phyloP scores from a whole-genome alignment of 2,888 invertebrate species.

The Ptychoptera contaminata region DNA sequence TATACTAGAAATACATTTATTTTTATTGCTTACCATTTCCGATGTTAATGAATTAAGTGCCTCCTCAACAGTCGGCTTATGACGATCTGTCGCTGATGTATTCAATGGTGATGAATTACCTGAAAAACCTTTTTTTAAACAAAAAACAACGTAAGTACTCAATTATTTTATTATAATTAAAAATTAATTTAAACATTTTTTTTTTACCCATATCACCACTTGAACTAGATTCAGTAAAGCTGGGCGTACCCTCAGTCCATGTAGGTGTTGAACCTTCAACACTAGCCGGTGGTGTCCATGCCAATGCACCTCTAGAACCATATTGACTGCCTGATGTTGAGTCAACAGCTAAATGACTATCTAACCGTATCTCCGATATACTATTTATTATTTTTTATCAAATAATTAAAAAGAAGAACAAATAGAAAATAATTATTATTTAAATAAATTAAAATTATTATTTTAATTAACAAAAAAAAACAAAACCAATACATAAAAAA shows the following conservation, averaged over 20 bases:
- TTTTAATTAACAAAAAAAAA: too few species aligned
- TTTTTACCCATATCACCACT: slow-evolving; percentile 67
- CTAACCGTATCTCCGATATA: slow-evolving; percentile 57
- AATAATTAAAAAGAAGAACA: slow-evolving; percentile 1
- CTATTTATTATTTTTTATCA: slow-evolving; percentile 37
- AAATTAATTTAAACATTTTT: slow-evolving; percentile 3
- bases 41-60: slow-evolving; percentile 67
- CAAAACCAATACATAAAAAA: too few species aligned
- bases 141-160: background rate
- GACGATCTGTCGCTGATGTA: slow-evolving; percentile 30
- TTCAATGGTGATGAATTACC: slow-evolving; percentile 42
- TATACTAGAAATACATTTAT: background rate
- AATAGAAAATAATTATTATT: background rate
- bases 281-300: slow-evolving; percentile 72
- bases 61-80: slow-evolving; percentile 47
- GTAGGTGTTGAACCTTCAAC: slow-evolving; percentile 90
- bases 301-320: slow-evolving; percentile 34
- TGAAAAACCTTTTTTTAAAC: slow-evolving; percentile 21
- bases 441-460: background rate
- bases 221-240: slow-evolving; percentile 93
- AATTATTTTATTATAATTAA: background rate
- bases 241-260: slow-evolving; percentile 96
- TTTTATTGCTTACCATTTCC: slow-evolving; percentile 55
- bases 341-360: slow-evolving; percentile 36
- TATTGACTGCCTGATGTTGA: slow-evolving; percentile 33